Conservation (phyloP, 2,888 invertebrate genomes). For the Rhogogaster chlorosoma region DNA sequence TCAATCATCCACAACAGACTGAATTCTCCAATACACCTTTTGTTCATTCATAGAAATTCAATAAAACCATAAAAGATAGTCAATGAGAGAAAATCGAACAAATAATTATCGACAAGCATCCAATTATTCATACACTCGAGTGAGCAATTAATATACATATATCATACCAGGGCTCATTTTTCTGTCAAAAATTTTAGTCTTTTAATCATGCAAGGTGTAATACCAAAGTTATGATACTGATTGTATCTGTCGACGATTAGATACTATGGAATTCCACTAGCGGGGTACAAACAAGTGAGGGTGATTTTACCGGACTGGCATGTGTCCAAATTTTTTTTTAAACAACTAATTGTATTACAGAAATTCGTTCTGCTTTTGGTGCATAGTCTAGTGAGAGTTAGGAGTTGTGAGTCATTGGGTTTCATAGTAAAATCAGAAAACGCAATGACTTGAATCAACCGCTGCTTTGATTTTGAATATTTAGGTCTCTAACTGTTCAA, state of each 20-base stretch:
- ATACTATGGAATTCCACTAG: not conserved
- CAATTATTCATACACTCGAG: not conserved
- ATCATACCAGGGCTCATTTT: not conserved
- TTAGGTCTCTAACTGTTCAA: not conserved
- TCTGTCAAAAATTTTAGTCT: not conserved
- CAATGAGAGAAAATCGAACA: not conserved
- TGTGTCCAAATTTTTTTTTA: not conserved
- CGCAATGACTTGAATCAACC: not conserved
- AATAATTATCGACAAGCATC: not conserved
- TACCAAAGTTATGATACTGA: not conserved
- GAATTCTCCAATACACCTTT: not conserved
- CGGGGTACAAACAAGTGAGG: not conserved
- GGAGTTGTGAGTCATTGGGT: not conserved
- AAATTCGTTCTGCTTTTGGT: not conserved
- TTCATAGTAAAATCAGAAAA: not conserved
- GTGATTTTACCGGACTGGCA: not conserved
- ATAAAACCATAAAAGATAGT: not conserved
- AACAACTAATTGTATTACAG: not conserved
- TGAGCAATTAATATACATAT: too few relatives aligned
- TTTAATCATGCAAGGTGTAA: not conserved
- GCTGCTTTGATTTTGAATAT: not conserved
- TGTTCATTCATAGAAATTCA: not conserved
- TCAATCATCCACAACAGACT: not conserved
- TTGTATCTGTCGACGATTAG: conserved; percentile 1
- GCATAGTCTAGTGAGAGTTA: not conserved